A percentile compares a stretch with the other conserved stretches of the same genome.
Conservation (phyloP, 2,797 vertebrate species). For the Hipposideros larvatus region DNA sequence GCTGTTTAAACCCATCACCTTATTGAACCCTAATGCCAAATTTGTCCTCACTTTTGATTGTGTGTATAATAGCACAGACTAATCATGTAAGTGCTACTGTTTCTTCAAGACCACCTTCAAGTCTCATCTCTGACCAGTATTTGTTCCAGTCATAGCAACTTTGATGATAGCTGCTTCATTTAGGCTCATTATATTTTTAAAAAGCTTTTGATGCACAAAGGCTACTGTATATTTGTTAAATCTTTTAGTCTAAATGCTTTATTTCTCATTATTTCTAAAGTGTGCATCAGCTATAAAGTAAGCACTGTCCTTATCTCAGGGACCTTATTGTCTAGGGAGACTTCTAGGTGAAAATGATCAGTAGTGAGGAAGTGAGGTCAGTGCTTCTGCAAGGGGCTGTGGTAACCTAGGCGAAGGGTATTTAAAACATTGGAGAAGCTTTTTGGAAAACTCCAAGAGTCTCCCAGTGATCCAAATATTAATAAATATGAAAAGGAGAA, state of each 20-base stretch:
- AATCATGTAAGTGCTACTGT: neutral
- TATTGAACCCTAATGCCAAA: neutral
- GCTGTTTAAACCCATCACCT: neutral
- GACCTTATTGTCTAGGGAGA: neutral
- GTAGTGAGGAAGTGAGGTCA: neutral
- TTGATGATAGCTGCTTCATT: neutral
- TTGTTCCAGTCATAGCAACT: neutral
- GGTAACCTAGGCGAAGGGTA: neutral
- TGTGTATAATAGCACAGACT: neutral
- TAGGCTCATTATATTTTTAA: neutral
- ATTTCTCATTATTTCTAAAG: constrained; percentile 35
- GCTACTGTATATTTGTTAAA: neutral
- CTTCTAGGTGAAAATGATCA: neutral
- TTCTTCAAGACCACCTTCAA: neutral
- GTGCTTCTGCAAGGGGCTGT: neutral
- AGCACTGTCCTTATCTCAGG: neutral
- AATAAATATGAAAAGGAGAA: neutral
- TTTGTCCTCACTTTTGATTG: neutral
- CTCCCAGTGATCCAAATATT: neutral
- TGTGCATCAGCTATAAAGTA: neutral
- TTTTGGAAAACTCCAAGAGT: neutral
- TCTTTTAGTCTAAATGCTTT: neutral
- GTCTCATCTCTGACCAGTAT: neutral
- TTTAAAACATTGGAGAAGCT: neutral
- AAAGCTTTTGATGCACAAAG: neutral